Base-by-base conservation (phyloP, 2,888 invertebrate genomes). In the Spialia ferax region DNA sequence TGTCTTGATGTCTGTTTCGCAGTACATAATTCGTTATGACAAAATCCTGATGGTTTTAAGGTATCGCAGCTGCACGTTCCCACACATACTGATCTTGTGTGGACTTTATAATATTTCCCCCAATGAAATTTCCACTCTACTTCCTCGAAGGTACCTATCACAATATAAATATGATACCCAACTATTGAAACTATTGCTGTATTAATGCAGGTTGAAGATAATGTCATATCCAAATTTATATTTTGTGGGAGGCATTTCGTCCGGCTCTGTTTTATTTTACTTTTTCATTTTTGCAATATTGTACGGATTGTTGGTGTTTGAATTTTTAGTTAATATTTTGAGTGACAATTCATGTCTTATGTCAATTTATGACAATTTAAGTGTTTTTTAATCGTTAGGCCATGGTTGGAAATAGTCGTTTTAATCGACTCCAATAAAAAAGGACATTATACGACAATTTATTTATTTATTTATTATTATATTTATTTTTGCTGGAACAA, bases 141-240 rank as follows among this genome's bases (percentile, higher is more conserved):
- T 73, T 67, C 75, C 20, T 83, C 80, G 69, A 88, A 87, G 11
- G 76, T 71, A 10, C 73, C 69, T 38, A 84, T 54, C 60, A 87
- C 84, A 26, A 75, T 68, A 52, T 69, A 78, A 7, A 90, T 68
- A 70, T 91, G 90, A 56, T 82, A 74, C n/a, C 80, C 74, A 15
- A 82, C 83, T 13, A 86, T 73, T 18, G 86, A 55, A 59, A 75
- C 73, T 74, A 85, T 77, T 8, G 82, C 23, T 74, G 78, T 75
- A 62, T 86, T 85, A 80, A 85, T 18, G 73, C 72, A 76, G 55
- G 20, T 66, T 68, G 71, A 63, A 63, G 75, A 71, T 75, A 78
- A 76, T 81, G 74, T 71, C 91, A 91, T 91, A 87, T 78, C 88
- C 81, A 75, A 63, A 62, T 59, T 26, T 13, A 63, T 70, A 56